phyloP scores from a whole-genome alignment of 64 coral and sea anemone species.

The Dendronephthya gigantea region DNA sequence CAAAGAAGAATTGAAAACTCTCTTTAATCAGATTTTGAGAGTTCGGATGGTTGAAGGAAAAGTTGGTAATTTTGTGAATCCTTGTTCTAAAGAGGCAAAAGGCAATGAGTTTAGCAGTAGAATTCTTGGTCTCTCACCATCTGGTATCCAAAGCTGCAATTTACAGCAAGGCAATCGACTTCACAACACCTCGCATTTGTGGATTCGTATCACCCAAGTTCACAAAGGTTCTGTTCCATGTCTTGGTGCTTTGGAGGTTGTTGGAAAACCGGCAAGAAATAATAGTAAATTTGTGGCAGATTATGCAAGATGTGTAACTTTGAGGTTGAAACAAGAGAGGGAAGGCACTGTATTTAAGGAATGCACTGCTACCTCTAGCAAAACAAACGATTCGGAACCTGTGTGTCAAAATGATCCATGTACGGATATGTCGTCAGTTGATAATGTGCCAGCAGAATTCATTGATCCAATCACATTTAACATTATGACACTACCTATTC shows the following conservation, averaged over 20 bases:
- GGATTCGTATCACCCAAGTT: conserved; percentile 48
- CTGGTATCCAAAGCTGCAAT: neutral
- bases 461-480: conserved; percentile 88
- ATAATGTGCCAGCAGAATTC: conserved; percentile 65
- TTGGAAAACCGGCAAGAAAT: conserved; percentile 52
- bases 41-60: neutral
- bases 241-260: conserved; percentile 66
- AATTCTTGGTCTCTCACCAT: neutral
- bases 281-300: conserved; percentile 27
- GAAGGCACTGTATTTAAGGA: neutral
- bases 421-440: neutral
- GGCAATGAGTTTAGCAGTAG: neutral
- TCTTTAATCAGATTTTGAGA: neutral
- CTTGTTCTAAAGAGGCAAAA: neutral
- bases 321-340: conserved; percentile 33
- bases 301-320: conserved; percentile 41
- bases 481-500: conserved; percentile 83
- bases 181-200: conserved; percentile 53
- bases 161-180: conserved; percentile 51
- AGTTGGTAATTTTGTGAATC: neutral
- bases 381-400: neutral
- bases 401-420: neutral
- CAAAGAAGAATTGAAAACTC: neutral
- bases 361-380: neutral
- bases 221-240: conserved; percentile 61